phyloP scores from a whole-genome alignment of 30 jellyfish, hydroid and myxozoan genomes.

The Aurelia aurita complex sp. Pacific region DNA sequence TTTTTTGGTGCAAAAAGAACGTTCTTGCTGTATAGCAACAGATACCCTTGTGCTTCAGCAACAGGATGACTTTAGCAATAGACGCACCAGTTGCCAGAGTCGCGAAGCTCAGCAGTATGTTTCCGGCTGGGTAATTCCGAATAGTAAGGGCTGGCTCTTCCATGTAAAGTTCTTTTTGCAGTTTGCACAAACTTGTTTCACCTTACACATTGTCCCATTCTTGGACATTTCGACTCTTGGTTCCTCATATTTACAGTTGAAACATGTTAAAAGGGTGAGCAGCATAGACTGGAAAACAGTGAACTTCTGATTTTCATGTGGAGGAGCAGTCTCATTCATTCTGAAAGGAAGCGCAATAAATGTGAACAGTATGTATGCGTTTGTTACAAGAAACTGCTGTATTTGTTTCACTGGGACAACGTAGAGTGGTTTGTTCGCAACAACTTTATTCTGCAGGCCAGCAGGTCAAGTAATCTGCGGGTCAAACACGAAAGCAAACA shows the following conservation, averaged over 20 bases:
- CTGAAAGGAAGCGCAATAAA: not conserved
- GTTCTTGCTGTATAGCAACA: constrained; percentile 24
- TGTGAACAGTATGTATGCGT: not conserved
- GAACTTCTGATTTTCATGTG: constrained; percentile 32
- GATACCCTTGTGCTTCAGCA: constrained; percentile 53
- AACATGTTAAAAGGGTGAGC: constrained; percentile 39
- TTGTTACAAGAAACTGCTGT: no score
- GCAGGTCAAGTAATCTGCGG: no score
- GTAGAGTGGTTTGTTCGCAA: no score
- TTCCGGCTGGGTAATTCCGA: constrained; percentile 59
- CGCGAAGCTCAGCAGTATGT: constrained; percentile 34
- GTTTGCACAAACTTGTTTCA: constrained; percentile 13
- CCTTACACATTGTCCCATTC: constrained; percentile 47
- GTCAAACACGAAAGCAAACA: no score
- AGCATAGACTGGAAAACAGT: constrained; percentile 46
- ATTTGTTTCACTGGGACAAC: no score
- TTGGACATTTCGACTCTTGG: constrained; percentile 1
- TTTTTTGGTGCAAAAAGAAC: constrained; percentile 34
- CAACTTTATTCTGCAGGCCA: no score
- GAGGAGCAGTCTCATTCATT: constrained; percentile 6
- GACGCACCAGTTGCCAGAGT: constrained; percentile 44
- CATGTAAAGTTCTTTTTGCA: constrained; percentile 31
- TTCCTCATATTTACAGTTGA: constrained; percentile 18
- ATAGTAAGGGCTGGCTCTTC: constrained; percentile 25
- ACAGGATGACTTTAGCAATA: constrained; percentile 29